A percentile compares a stretch with the other conserved stretches of the same genome.
Conservation (phyloP, 2,888 invertebrate genomes). For the Sinelater perroti region DNA sequence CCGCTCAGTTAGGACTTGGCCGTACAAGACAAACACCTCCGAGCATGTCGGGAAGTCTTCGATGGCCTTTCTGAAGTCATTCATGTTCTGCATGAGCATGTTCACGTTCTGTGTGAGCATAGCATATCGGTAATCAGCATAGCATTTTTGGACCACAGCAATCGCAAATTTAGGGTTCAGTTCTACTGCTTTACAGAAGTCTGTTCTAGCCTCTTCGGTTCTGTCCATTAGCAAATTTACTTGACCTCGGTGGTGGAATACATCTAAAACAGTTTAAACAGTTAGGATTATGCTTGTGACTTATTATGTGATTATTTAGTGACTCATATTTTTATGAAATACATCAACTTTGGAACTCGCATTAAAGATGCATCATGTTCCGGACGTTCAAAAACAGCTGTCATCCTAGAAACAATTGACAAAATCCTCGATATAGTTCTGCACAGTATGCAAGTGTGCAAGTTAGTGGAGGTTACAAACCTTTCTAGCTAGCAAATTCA, state of each 20-base stretch:
- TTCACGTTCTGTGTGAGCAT: conserved; percentile 59
- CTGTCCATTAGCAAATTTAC: conserved; percentile 84
- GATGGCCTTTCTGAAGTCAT: conserved; percentile 78
- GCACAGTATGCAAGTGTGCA: no score
- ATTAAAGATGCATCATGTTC: no score
- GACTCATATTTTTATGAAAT: no score
- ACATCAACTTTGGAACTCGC: no score
- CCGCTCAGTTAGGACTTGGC: conserved; percentile 88
- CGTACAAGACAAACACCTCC: conserved; percentile 89
- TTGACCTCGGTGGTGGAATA: conserved; percentile 93
- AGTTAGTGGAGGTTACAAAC: no score
- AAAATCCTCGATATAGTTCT: no score
- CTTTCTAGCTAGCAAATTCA: no score
- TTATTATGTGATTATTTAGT: no score
- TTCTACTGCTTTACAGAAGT: conserved; percentile 84
- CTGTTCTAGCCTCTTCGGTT: conserved; percentile 79
- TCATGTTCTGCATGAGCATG: conserved; percentile 71
- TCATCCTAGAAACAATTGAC: no score
- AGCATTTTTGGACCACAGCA: conserved; percentile 90
- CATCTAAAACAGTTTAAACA: no score
- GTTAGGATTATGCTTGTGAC: no score
- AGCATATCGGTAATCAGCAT: conserved; percentile 76
- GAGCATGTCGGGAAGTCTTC: conserved; percentile 84
- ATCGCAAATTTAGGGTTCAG: conserved; percentile 86
- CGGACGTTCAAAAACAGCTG: no score